Evolutionary conservation across 2,888 invertebrate genomes (phyloP), one percentile per base, ranked within the genome.

Genomic region (Epinotia bilunana): DNA sequence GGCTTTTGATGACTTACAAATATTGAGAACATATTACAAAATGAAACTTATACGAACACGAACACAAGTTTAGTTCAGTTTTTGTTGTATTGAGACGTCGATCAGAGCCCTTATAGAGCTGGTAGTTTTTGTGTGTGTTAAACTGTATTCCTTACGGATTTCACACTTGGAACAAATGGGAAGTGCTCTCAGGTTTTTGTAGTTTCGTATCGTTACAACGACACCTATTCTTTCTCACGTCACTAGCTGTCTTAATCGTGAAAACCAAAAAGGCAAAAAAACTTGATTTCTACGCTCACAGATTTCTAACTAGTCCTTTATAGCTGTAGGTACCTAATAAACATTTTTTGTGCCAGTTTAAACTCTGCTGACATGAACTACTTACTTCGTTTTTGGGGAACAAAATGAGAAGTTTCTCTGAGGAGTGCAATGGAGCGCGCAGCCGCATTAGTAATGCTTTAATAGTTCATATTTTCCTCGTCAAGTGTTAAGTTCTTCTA

Each of bases 401-500:
- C 67, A 73, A 73, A 62, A 62, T 28, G 0, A 64, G 13, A 18
- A 43, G 16, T 43, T 9, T 28, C 53, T 49, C 23, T 4, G 58
- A 16, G 60, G 53, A 63, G 63, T 28, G 60, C 74, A 55, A 53
- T 74, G 70, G 43, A 74, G 64, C 74, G 74, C 9, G 39, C 23
- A 64, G 60, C 13, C 60, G 64, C 39, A 43, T 73, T 60, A 71
- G 70, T 65, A 13, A 64, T 70, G 63, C 46, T 74, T 63, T 74
- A 20, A 39, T 57, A 28, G 7, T 58, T 63, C 16, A 33, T 20
- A 18, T 20, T 55, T 49, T 39, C 12, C 11, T 53, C n/a, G 4
- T 18, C 53, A 39, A 16, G 0, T 55, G 23, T 23, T n/a, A 53
- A 49, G 9, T 64, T 2, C 6, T 63, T 62, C 4, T 39, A 28